Base-by-base conservation (phyloP, 2,888 invertebrate genomes). In the Sinotaia quadrata region DNA sequence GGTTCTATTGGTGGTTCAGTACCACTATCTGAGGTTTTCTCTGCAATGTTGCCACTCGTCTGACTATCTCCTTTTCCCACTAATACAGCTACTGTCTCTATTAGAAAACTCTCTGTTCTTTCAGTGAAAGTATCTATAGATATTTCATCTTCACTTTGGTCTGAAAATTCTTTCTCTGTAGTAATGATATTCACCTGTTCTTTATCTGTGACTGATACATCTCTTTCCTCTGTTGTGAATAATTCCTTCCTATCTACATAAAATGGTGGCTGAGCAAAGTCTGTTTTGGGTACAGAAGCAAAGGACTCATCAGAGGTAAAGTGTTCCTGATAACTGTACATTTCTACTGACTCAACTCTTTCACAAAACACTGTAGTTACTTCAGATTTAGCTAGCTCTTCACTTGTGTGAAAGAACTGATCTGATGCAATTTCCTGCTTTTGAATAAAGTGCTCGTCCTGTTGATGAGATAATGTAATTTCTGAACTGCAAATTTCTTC, bases 211-310 rank as follows among this genome's bases (percentile, higher is more conserved):
- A 49, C 52, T 12, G 62, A 62, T 18, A 47, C 24, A 4, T 56
- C 68, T 52, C 44, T 68, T n/a, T 62, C 62, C 33, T 61, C 61
- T 27, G 37, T 44, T 12, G 60, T 54, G 36, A 61, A 56, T 2
- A 15, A 2, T 27, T 68, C 68, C 47, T 27, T 47, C 15, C 61
- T 61, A 54, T 68, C 68, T 18, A 68, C 61, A 27, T 24, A 56
- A 33, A 51, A 49, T 12, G 41, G 41, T 10, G 8, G 34, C 58
- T 58, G 29, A 33, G 58, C n/a, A n/a, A 21, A n/a, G 2, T 61
- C 49, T 31, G 49, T 27, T 52, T 71, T 77, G 73, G 78, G 76
- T 71, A 79, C 79, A 58, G 77, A 78, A 68, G 76, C 77, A 47
- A 78, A 78, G 15, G 24, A 21, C 37, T 74, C 77, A 18, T 54